Evolutionary conservation across 2,797 vertebrate species (phyloP).

Genomic region (Cyprinella venusta): DNA sequence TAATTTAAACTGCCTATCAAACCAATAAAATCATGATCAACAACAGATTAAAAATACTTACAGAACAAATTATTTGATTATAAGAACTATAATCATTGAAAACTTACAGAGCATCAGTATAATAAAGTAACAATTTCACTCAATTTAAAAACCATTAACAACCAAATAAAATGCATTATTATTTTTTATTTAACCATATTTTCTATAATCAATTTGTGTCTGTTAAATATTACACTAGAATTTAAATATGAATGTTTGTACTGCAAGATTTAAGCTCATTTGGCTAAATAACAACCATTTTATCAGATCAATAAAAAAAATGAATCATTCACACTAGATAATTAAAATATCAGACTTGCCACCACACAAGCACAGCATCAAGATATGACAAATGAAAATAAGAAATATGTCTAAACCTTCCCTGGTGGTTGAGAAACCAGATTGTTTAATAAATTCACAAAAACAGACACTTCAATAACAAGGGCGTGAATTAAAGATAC

Average conservation of each 20-base stretch:
- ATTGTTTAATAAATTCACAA: not conserved
- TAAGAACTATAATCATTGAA: not conserved
- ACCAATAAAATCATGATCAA: not conserved
- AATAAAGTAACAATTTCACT: not conserved
- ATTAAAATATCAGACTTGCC: constrained; percentile 7
- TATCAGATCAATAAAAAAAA: not conserved
- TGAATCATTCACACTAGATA: not conserved
- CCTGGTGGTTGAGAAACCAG: not conserved
- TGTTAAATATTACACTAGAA: not conserved
- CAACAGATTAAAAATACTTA: not conserved
- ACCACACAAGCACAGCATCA: not conserved
- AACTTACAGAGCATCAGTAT: not conserved
- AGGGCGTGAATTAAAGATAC: not conserved
- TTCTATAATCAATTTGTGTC: not conserved
- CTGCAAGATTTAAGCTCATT: not conserved
- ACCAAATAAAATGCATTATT: not conserved
- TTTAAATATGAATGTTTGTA: not conserved
- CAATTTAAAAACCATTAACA: not conserved
- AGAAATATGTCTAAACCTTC: constrained; percentile 8
- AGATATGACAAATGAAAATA: not conserved
- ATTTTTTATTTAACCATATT: not conserved
- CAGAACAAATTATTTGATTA: not conserved
- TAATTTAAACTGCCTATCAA: not conserved
- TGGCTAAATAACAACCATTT: not conserved
- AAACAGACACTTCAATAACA: not conserved